Conservation (phyloP, 1,140 invertebrate genomes). For the Popillia japonica region DNA sequence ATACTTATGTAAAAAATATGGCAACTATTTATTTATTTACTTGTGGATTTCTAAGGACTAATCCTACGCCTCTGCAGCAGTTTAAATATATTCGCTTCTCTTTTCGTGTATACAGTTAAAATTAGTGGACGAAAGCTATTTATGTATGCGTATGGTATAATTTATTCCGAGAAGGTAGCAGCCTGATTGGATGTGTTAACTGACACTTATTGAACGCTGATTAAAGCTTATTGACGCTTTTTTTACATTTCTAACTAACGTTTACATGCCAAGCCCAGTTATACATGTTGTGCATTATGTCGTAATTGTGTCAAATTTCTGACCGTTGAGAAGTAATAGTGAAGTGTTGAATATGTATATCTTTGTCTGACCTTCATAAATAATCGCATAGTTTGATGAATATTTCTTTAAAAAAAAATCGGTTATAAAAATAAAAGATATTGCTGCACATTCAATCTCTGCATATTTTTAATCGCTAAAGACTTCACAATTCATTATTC, state of each 20-base stretch:
- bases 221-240: conserved; percentile 7
- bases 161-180: neutral
- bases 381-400: neutral
- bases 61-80: no score
- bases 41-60: no score
- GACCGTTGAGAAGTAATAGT: neutral
- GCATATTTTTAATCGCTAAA: no score
- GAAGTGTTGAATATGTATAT: neutral
- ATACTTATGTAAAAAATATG: no score
- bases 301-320: neutral
- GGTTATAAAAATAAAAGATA: neutral
- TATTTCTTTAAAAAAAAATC: neutral
- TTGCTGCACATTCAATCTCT: no score
- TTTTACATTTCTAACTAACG: neutral
- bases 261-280: neutral
- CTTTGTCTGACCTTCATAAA: neutral
- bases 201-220: conserved; percentile 4
- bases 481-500: no score
- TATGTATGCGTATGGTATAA: neutral
- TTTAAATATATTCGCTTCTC: no score
- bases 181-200: neutral
- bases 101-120: no score
- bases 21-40: no score
- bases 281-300: neutral
- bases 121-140: no score